These are phyloP conservation scores for Pseudoatta argentina DNA, from an alignment of 1,140 invertebrate species.

Conservation along the genomic window DNA sequence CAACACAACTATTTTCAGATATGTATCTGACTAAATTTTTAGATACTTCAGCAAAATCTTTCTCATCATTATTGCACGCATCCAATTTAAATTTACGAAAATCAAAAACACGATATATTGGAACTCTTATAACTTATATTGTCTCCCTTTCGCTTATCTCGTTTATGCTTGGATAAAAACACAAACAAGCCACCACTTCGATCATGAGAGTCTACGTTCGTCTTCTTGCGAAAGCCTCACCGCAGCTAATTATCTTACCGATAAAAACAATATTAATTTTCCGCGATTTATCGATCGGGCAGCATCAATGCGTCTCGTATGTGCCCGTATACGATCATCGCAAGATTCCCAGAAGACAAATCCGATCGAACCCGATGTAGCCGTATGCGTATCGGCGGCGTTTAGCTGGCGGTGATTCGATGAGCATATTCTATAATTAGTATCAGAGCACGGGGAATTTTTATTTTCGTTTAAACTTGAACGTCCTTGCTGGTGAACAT, in stretches of 20 bases:
- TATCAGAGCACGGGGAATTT: slow-evolving; percentile 79
- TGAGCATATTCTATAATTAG: slow-evolving; percentile 85
- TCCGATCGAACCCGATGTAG: slow-evolving; percentile 17
- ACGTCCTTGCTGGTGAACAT: slow-evolving; percentile 81
- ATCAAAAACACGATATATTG: slow-evolving; percentile 15
- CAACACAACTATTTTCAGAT: too few relatives aligned
- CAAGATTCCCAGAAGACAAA: slow-evolving; percentile 1
- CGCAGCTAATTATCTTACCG: slow-evolving; percentile 70
- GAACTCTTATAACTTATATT: background rate
- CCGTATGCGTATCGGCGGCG: slow-evolving; percentile 74
- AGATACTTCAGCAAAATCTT: too few relatives aligned
- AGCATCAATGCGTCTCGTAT: background rate
- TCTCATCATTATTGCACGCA: background rate
- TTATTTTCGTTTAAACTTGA: slow-evolving; percentile 86
- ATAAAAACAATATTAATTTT: slow-evolving; percentile 77
- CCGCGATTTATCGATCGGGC: slow-evolving; percentile 45
- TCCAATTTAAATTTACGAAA: background rate
- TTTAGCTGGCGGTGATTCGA: slow-evolving; percentile 75
- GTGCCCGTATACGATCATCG: background rate
- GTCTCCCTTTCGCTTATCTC: background rate
- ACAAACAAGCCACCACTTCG: slow-evolving; percentile 23
- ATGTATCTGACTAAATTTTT: too few relatives aligned
- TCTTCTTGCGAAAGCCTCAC: slow-evolving; percentile 38
- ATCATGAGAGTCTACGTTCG: slow-evolving; percentile 25
- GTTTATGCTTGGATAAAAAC: background rate